Evolutionary conservation across 2,888 invertebrate genomes (phyloP).

Genomic region (Drosophila barbarae): DNA sequence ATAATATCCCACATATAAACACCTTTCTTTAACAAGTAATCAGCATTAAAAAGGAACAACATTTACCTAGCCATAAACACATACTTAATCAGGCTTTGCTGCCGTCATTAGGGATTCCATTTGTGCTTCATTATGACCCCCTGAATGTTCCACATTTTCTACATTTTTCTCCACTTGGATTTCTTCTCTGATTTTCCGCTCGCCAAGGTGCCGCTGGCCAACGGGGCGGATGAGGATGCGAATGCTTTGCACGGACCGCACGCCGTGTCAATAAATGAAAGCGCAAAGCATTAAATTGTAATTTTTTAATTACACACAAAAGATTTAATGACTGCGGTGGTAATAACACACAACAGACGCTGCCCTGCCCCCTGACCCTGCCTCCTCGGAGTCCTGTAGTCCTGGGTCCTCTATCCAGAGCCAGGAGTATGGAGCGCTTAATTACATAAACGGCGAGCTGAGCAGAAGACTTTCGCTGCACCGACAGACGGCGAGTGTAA

Average conservation of each 20-base stretch:
- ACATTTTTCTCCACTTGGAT: slow-evolving; percentile 16
- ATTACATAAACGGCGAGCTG: slow-evolving; percentile 60
- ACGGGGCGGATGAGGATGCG: slow-evolving; percentile 26
- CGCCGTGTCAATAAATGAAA: slow-evolving; percentile 62
- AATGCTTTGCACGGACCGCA: slow-evolving; percentile 13
- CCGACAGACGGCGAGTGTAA: slow-evolving; percentile 48
- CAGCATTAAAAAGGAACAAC: slow-evolving; percentile 3
- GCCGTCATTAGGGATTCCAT: slow-evolving; percentile 16
- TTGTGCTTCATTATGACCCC: slow-evolving; percentile 29
- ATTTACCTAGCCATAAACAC: slow-evolving; percentile 30
- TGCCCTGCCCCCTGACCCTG: slow-evolving; percentile 20
- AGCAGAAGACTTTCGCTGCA: slow-evolving; percentile 15
- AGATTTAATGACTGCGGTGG: slow-evolving; percentile 70
- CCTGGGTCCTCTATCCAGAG: no score
- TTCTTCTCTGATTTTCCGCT: slow-evolving; percentile 27
- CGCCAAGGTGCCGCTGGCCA: slow-evolving; percentile 19
- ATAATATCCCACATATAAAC: neutral
- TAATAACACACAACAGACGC: slow-evolving; percentile 65
- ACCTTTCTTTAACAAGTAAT: slow-evolving; percentile 1
- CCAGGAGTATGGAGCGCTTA: slow-evolving; percentile 59
- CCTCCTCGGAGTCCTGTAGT: neutral
- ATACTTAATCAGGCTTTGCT: slow-evolving; percentile 22
- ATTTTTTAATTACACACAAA: slow-evolving; percentile 72
- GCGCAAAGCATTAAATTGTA: slow-evolving; percentile 68
- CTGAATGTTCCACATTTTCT: slow-evolving; percentile 23